Base-by-base conservation (phyloP, 2,797 vertebrate genomes). In the Notamacropus eugenii region DNA sequence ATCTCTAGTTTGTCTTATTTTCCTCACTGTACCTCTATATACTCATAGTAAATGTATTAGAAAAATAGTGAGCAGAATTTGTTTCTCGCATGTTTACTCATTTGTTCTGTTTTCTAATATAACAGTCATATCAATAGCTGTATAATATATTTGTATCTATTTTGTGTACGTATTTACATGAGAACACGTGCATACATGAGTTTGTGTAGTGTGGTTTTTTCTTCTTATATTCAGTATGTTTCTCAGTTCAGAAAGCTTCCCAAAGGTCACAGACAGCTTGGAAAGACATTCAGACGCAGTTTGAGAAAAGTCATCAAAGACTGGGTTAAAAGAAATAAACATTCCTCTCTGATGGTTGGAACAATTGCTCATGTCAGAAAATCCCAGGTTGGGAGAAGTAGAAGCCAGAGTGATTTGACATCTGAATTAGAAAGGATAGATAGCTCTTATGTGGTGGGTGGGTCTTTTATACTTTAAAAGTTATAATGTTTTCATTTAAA, bases 401-500 rank as follows among this genome's bases (percentile, higher is more conserved):
- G 94, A n/a, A 97, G 93, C 95, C 94, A 82, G 92, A 94, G 91
- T 94, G 56, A 97, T 97, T 96, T 98, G 96, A 96, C 90, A 96
- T 94, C 94, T 10, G 93, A 98, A 98, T 97, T 98, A 96, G 94
- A 97, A 97, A 96, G 96, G 74, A 97, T 98, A 97, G 95, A 98
- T 97, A 94, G 34, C 96, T 98, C 93, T 97, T 97, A 93, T 93
- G 90, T 97, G 97, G 90, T 97, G 87, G 96, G 90, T 97, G 97
- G 94, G 93, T 58, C 55, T 96, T 97, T 98, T 96, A 54, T 96
- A 97, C 96, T 98, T 98, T 97, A 97, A 97, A 98, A 98, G 93
- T 98, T 97, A 94, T 67, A 96, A 95, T 98, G 91, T 97, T 98
- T 98, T 98, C 98, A 98, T 98, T 99, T 98, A 97, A 97, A 97